A percentile compares a stretch with the other conserved stretches of the same genome.
Evolutionary conservation across 2,113 vertebrate species (phyloP).

Genomic region (Oreochromis spilurus): DNA sequence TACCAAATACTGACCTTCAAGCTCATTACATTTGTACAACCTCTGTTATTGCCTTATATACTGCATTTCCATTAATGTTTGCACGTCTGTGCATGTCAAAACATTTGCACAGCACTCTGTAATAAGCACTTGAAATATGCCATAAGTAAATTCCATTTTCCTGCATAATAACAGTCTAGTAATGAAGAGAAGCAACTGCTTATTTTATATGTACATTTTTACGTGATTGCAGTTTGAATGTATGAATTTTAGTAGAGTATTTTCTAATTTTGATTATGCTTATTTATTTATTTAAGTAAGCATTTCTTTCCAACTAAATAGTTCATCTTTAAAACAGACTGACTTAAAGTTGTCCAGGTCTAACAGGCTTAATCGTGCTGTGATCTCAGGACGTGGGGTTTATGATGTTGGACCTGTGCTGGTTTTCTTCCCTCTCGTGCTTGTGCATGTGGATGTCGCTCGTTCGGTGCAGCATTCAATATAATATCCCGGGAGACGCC

Average conservation of each 20-base stretch:
- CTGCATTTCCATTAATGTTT: background rate
- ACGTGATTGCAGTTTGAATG: background rate
- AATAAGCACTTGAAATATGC: background rate
- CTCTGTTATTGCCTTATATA: background rate
- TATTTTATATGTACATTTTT: background rate
- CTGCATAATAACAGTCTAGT: background rate
- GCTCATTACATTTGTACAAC: background rate
- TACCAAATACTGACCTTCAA: background rate
- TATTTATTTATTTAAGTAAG: background rate
- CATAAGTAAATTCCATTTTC: background rate
- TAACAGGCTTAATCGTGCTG: background rate
- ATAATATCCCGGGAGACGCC: background rate
- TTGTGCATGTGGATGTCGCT: background rate
- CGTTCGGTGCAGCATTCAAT: background rate
- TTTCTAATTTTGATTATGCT: background rate
- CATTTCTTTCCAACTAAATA: background rate
- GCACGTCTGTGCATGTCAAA: background rate
- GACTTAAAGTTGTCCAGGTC: background rate
- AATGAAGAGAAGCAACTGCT: background rate
- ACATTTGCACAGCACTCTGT: background rate
- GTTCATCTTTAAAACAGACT: background rate
- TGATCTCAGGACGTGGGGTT: background rate
- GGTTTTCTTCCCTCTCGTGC: background rate
- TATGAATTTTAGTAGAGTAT: background rate
- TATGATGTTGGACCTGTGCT: background rate